phyloP scores from a whole-genome alignment of 2,888 invertebrate species.

The Gonocerus acuteangulatus region DNA sequence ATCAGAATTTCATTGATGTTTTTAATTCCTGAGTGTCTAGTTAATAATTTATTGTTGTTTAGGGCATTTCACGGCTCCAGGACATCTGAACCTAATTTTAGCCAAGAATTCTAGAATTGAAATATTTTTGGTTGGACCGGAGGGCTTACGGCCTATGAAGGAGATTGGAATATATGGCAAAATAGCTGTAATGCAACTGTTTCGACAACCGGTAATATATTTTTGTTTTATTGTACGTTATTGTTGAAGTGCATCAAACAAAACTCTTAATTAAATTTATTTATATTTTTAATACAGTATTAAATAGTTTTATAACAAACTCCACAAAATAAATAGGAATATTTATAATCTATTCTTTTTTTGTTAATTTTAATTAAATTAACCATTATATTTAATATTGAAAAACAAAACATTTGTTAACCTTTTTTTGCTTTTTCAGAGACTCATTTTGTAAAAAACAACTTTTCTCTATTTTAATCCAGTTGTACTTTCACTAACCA shows the following conservation, averaged over 20 bases:
- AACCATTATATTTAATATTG: too few species aligned
- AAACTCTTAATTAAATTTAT: slow-evolving; percentile 8
- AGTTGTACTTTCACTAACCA: too few species aligned
- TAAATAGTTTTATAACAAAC: background rate
- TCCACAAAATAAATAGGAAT: too few species aligned
- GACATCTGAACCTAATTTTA: slow-evolving; percentile 88
- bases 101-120: slow-evolving; percentile 91
- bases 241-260: background rate
- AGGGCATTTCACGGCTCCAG: slow-evolving; percentile 91
- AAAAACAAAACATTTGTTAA: too few species aligned
- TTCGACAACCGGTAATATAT: slow-evolving; percentile 59
- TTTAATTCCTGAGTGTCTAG: too few species aligned
- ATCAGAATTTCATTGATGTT: too few species aligned
- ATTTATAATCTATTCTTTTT: background rate
- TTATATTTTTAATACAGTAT: background rate
- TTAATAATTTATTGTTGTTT: too few species aligned
- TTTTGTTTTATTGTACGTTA: slow-evolving; percentile 9
- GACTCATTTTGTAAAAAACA: too few species aligned
- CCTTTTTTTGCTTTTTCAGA: too few species aligned
- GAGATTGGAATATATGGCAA: slow-evolving; percentile 92
- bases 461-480: too few species aligned
- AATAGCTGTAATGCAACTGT: slow-evolving; percentile 90
- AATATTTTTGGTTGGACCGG: slow-evolving; percentile 91
- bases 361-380: background rate
- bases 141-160: slow-evolving; percentile 87